Evolutionary conservation across 2,113 vertebrate genomes (phyloP).

Genomic region (Motacilla alba): DNA sequence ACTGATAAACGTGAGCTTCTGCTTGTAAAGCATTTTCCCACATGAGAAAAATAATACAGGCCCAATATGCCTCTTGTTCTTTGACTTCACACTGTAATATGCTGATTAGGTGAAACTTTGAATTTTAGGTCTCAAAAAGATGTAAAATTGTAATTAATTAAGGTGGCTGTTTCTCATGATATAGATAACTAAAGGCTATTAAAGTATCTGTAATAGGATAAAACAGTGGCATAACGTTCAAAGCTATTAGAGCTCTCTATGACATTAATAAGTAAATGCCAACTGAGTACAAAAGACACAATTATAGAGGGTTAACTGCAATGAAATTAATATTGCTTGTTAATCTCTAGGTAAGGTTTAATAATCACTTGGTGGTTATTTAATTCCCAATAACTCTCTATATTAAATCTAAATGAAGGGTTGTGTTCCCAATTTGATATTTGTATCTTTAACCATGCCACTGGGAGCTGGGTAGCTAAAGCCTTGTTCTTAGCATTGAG

Average conservation of each 20-base stretch:
- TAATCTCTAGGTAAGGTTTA: slow-evolving; percentile 49
- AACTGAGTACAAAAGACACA: slow-evolving; percentile 28
- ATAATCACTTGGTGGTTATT: slow-evolving; percentile 51
- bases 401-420: slow-evolving; percentile 19
- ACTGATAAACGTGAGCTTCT: background rate
- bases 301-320: slow-evolving; percentile 10
- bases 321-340: slow-evolving; percentile 24
- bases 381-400: background rate
- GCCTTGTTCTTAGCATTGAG: background rate
- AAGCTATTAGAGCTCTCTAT: background rate
- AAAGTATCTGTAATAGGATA: slow-evolving; percentile 35
- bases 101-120: background rate
- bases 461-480: slow-evolving; percentile 14
- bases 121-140: background rate
- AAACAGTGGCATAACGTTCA: background rate
- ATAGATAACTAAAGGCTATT: slow-evolving; percentile 56
- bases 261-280: slow-evolving; percentile 35
- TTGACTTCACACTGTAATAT: background rate
- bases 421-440: background rate
- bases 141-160: slow-evolving; percentile 32
- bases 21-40: background rate
- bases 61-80: background rate
- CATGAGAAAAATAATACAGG: background rate
- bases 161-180: slow-evolving; percentile 33
- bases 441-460: background rate